Base-by-base conservation (phyloP, 2,797 vertebrate species). In the Remorina albescens region DNA sequence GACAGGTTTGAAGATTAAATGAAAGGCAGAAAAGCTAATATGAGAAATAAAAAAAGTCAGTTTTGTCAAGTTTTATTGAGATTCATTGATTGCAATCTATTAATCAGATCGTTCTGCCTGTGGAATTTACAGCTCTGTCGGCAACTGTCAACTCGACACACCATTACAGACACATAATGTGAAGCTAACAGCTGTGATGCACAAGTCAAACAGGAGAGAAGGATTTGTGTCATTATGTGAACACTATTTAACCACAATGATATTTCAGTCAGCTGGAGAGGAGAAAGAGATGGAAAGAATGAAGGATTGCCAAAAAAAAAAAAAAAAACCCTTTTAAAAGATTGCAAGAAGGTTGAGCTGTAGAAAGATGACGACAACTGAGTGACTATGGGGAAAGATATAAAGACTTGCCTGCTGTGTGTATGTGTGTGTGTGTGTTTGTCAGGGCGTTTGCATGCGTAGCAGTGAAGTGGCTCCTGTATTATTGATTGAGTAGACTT, bases 401-500 rank as follows among this genome's bases (percentile, higher is more conserved):
- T 62, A 70, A 77, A 54, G 41, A 55, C 51, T 67, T 57, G 58
- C 47, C 44, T 18, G 15, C 8, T 55, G 34, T 37, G 54, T 37
- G 16, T 54, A 49, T 13, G 46, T 51, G 28, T 30, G 44, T 28
- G 53, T 56, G 69, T 62, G 53, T 56, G 71, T 70, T 59, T 58
- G 59, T 44, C n/a, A n/a, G n/a, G n/a, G 39, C 82, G 70, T 28
- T 37, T 25, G 28, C 57, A n/a, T n/a, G n/a, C n/a, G n/a, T n/a
- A 36, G 60, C 58, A 73, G 54, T 21, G 75, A 71, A 86, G 80
- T 68, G 72, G 51, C 64, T 83, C 30, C 50, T 89, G 46, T 78
- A 82, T 91, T 89, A 89, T 91, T 89, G 80, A 90, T 86, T 32
- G 19, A 50, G 54, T 61, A 55, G 49, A 85, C 79, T 79, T 67